These are phyloP conservation scores for Ryuthela nishihirai DNA, from an alignment of 2,888 invertebrate genomes.

Conservation along the genomic window DNA sequence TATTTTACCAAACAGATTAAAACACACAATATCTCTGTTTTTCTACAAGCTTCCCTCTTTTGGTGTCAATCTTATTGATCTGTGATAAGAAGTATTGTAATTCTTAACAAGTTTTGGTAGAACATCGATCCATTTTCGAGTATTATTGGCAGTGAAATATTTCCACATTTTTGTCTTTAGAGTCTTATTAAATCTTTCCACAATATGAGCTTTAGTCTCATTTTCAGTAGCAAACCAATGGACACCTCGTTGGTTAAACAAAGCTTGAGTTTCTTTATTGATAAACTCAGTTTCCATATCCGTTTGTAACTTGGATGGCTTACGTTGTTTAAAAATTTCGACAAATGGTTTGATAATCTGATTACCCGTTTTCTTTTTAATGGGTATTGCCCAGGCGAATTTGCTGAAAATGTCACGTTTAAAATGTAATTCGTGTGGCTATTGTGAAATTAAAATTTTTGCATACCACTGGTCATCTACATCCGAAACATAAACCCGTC, in stretches of 20 bases:
- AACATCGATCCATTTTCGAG: conserved; percentile 1
- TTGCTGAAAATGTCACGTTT: conserved; percentile 44
- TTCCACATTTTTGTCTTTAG: conserved; percentile 42
- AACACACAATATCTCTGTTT: too few species aligned
- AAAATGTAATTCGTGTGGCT: too few species aligned
- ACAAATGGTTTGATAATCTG: conserved; percentile 34
- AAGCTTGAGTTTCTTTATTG: conserved; percentile 29
- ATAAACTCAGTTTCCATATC: conserved; percentile 43
- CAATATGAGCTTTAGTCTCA: conserved; percentile 45
- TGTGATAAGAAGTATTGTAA: conserved; percentile 16
- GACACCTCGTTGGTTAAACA: conserved; percentile 35
- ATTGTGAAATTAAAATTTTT: too few species aligned
- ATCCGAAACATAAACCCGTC: conserved; percentile 27
- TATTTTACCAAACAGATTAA: too few species aligned
- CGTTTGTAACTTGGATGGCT: conserved; percentile 40
- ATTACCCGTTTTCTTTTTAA: conserved; percentile 42
- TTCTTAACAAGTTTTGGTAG: not conserved
- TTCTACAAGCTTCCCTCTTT: too few species aligned
- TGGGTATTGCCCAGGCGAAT: conserved; percentile 42
- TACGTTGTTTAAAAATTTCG: conserved; percentile 26
- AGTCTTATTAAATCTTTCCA: conserved; percentile 47
- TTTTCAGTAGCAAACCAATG: conserved; percentile 43
- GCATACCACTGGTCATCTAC: conserved; percentile 43
- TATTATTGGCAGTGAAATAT: conserved; percentile 14
- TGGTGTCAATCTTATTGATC: conserved; percentile 8